Base-by-base conservation (phyloP, 2,888 invertebrate species). In the Melieria picta region DNA sequence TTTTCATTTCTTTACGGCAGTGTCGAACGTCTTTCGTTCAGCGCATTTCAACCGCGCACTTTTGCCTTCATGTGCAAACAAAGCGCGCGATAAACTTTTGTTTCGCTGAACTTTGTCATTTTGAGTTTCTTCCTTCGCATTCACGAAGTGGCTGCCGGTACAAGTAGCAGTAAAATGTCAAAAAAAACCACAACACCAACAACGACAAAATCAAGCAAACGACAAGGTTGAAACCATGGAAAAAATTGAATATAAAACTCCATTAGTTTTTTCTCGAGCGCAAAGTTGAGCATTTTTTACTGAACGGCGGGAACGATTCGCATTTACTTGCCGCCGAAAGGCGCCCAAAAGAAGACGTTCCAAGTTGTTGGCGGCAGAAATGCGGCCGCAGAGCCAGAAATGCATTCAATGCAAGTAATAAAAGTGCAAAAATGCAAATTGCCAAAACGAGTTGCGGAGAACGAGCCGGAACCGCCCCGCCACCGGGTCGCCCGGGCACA, bases 41-140 rank as follows among this genome's bases (percentile, higher is more conserved):
- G 4, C 16, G 61, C 67, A 64, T 13, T 57, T 64, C 46, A 61
- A 57, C 50, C 45, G 13, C 13, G 30, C 7, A 16, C 61, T 30
- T 57, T 60, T 73, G 74, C 62, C 76, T 74, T 80, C 80, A 77
- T 80, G 74, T 72, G 76, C 77, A 77, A 81, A 81, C 80, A 81
- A 81, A 77, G 82, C 77, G 74, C 71, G 80, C 79, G 79, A 79
- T 81, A 80, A 81, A 82, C 81, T 82, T 81, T 82, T 81, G 78
- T 81, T 79, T 76, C 69, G 77, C 74, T 80, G 81, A 81, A 81
- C 82, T 81, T 80, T 80, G 77, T 74, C 73, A 72, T 75, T 69
- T 72, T 72, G 50, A 65, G 52, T 72, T 62, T 58, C 69, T 64
- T 69, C 57, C 52, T 9, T 55, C n/a, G 55, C 9, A 48, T 11